These are phyloP conservation scores for Tineola bisselliella DNA, from an alignment of 2,888 invertebrate genomes.

Conservation along the genomic window DNA sequence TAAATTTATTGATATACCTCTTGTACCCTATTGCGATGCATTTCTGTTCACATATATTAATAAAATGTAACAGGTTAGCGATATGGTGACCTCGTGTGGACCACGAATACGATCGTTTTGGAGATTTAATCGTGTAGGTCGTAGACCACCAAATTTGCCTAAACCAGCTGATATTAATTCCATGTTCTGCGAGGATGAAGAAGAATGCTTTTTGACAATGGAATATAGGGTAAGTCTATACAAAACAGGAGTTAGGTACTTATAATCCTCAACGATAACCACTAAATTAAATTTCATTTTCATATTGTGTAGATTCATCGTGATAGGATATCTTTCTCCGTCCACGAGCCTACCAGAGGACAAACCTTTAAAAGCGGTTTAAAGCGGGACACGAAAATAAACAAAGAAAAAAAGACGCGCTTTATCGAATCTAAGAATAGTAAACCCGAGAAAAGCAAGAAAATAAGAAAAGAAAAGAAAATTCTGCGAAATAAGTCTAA, in stretches of 20 bases:
- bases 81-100: constrained; percentile 46
- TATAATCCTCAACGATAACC: no score
- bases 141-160: constrained; percentile 36
- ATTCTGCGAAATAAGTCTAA: not conserved
- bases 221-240: constrained; percentile 51
- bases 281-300: not conserved
- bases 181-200: constrained; percentile 55
- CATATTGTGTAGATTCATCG: constrained; percentile 43
- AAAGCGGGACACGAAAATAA: constrained; percentile 35
- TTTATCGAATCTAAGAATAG: not conserved
- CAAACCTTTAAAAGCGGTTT: constrained; percentile 57
- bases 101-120: constrained; percentile 53
- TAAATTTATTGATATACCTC: no score
- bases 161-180: constrained; percentile 60
- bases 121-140: constrained; percentile 49
- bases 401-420: constrained; percentile 27
- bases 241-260: not conserved
- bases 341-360: constrained; percentile 53
- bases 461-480: not conserved
- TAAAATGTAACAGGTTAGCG: constrained; percentile 32
- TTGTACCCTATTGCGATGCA: not conserved
- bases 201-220: constrained; percentile 52
- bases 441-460: not conserved
- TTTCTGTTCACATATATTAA: not conserved
- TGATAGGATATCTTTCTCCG: constrained; percentile 54